phyloP scores from a whole-genome alignment of 2,113 vertebrate species.

The Larimichthys crocea region DNA sequence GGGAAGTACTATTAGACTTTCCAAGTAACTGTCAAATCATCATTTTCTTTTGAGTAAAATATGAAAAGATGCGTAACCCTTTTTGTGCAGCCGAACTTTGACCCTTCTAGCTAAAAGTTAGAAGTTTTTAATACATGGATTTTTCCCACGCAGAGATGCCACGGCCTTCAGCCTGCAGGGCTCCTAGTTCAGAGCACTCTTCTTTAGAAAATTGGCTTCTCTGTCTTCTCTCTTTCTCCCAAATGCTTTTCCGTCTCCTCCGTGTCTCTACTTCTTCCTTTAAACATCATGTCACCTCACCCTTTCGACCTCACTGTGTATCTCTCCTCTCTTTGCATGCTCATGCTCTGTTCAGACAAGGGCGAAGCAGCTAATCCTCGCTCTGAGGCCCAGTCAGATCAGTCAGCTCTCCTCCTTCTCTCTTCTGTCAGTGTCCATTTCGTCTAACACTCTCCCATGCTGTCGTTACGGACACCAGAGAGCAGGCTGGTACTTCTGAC shows the following conservation, averaged over 20 bases:
- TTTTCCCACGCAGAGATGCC: slow-evolving; percentile 24
- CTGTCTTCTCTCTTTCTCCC: slow-evolving; percentile 16
- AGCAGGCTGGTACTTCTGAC: slow-evolving; percentile 58
- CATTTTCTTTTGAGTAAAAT: background rate
- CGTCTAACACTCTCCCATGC: slow-evolving; percentile 53
- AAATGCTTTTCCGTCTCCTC: background rate
- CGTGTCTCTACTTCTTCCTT: slow-evolving; percentile 17
- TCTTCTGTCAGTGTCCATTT: slow-evolving; percentile 69
- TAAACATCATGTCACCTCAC: slow-evolving; percentile 52
- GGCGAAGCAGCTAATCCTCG: slow-evolving; percentile 77
- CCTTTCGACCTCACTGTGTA: slow-evolving; percentile 39
- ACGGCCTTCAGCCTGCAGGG: slow-evolving; percentile 14
- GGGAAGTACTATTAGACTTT: slow-evolving; percentile 41
- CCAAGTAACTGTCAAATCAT: slow-evolving; percentile 27
- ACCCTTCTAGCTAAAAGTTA: slow-evolving; percentile 6
- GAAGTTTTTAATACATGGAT: background rate
- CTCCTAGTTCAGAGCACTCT: slow-evolving; percentile 22
- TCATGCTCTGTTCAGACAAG: slow-evolving; percentile 62
- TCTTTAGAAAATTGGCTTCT: slow-evolving; percentile 36
- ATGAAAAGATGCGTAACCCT: background rate
- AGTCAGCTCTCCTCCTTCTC: slow-evolving; percentile 60
- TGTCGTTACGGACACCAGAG: slow-evolving; percentile 59
- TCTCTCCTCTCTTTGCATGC: slow-evolving; percentile 46
- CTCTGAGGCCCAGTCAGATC: slow-evolving; percentile 66
- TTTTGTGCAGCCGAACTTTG: background rate